Base-by-base conservation (phyloP, 2,113 vertebrate genomes). In the Cephalopholis sonnerati region DNA sequence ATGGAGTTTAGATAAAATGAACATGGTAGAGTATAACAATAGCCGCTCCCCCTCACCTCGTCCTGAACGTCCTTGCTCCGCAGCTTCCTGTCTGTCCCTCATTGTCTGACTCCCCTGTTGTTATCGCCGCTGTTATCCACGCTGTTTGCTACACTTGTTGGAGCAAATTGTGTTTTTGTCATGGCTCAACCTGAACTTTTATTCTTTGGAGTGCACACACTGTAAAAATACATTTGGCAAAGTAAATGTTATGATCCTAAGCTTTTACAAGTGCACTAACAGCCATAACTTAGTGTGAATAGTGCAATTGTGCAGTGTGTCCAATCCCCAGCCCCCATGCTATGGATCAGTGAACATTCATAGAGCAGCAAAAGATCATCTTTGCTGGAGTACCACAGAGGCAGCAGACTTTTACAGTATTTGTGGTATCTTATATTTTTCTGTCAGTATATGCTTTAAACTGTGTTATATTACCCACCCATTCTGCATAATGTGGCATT, bases 281-380 rank as follows among this genome's bases (percentile, higher is more conserved):
- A 39, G 41, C 32, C 44, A 7, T 8, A 44, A 46, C 53, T 71
- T n/a, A 51, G 2, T 53, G 20, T 50, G 44, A 22, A 65, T 11
- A 41, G 24, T 55, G 29, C 6, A 71, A 29, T 22, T 63, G 61
- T 48, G 55, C 20, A 54, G 54, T 7, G 4, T 36, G 2, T 58
- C 41, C n/a, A 51, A 48, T 77, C 73, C 66, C 57, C 13, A 29
- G 71, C 68, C 58, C 48, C 72, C 59, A 57, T 25, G 36, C 17
- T 53, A 68, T 25, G 18, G 81, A 86, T 89, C 78, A 89, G 46
- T 57, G 79, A 83, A 65, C 57, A 72, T 85, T 77, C 53, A 2
- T 29, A 25, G 13, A 79, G 51, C 55, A 61, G 69, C 67, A 58
- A 63, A 80, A 77, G 22, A 79, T 73, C 63, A 54, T 86, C 25